These are phyloP conservation scores for Digitonthophagus gazella DNA, from an alignment of 2,888 invertebrate species.

Conservation along the genomic window DNA sequence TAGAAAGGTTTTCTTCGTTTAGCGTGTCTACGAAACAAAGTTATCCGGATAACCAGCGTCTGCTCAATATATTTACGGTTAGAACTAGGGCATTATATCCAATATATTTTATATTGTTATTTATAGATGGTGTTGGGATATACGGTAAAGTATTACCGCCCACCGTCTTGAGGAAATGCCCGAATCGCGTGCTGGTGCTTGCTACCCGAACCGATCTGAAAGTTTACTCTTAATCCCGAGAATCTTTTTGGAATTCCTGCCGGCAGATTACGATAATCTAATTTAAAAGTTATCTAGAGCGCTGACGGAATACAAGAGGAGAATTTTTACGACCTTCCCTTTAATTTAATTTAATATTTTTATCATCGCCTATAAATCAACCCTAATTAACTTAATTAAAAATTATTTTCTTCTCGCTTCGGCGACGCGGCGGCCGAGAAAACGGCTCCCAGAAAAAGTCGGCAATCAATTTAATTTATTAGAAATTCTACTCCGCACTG, in stretches of 20 bases:
- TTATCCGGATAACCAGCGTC: slow-evolving; percentile 34
- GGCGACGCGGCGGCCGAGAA: slow-evolving; percentile 4
- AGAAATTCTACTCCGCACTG: slow-evolving; percentile 37
- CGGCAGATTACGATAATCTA: not conserved
- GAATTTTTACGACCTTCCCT: slow-evolving; percentile 38
- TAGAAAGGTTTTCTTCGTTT: slow-evolving; percentile 45
- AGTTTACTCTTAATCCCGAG: not conserved
- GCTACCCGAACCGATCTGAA: no score
- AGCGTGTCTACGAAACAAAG: slow-evolving; percentile 43
- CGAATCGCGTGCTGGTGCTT: not conserved
- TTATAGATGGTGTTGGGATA: slow-evolving; percentile 39
- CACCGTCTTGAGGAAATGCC: not conserved
- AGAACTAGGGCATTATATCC: slow-evolving; percentile 48
- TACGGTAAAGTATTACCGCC: not conserved
- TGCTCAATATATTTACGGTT: slow-evolving; percentile 43
- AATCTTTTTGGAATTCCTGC: not conserved
- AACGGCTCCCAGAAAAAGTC: slow-evolving; percentile 34
- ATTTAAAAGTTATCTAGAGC: not conserved
- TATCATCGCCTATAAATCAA: slow-evolving; percentile 51
- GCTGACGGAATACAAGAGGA: not conserved
- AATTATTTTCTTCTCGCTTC: slow-evolving; percentile 44
- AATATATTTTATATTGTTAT: slow-evolving; percentile 50
- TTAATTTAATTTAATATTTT: slow-evolving; percentile 53
- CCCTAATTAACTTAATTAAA: slow-evolving; percentile 49
- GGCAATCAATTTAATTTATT: slow-evolving; percentile 49